Base-by-base conservation (phyloP, 2,888 invertebrate species). In the Dyspetes luteomarginatus region DNA sequence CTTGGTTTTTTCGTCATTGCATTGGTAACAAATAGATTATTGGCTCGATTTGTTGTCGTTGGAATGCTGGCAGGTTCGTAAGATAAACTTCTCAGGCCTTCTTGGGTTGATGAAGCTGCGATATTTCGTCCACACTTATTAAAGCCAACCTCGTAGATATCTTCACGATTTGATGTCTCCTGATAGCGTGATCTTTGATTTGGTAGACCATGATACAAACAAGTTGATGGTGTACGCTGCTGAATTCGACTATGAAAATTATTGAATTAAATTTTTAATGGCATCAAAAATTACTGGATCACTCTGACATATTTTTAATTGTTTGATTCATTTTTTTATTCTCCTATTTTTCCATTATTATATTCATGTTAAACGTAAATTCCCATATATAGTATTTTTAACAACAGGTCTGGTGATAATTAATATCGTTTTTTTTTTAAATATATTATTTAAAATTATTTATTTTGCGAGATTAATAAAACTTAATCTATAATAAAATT, bases 1-100 rank as follows among this genome's bases (percentile, higher is more conserved):
- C 7, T 72, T 12, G 41, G 55, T 30, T 73, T 85, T 12, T 9
- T 62, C 12, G 26, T 28, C 2, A 17, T n/a, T 7, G 15, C 4
- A 9, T 62, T 64, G 4, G 67, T 64, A 7, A 69, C 75, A 0
- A 28, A 41, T 0, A 17, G 12, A 55, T 58, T 83, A 55, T 58
- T 83, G 19, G 82, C 17, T 36, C 74, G 85, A 69, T 28, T 28
- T 5, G 36, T 48, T 48, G 15, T 48, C 30, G 50, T 67, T 4
- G 41, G 15, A 19, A 58, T 15, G 9, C 22, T 41, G 26, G 17
- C 60, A 9, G 71, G 26, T 3, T 75, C 75, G 50, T 86, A 83
- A 58, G 65, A 19, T 5, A 79, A 67, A 36, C 82, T 82, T 48
- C 55, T 9, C 58, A 82, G 73, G 5, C 67, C 62, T 7, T 84